These are phyloP conservation scores for Hirtodrosophila trivittata DNA, from an alignment of 2,888 invertebrate genomes.

Conservation along the genomic window DNA sequence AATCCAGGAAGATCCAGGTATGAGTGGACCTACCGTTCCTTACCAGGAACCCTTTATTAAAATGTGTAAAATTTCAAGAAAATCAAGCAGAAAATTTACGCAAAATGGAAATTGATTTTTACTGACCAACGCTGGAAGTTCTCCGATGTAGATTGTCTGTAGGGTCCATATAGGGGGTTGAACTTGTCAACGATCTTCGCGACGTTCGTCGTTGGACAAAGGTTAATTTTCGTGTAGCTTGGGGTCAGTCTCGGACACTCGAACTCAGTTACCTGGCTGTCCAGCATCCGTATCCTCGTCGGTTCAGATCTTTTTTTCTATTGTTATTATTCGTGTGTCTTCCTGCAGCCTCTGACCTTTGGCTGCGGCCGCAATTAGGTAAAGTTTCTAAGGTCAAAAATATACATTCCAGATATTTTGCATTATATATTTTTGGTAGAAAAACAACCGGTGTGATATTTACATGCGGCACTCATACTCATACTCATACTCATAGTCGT, in stretches of 20 bases:
- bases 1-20: constrained; percentile 35
- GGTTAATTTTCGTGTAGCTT: constrained; percentile 71
- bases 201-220: constrained; percentile 40
- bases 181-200: constrained; percentile 54
- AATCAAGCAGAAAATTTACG: constrained; percentile 74
- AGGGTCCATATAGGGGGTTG: constrained; percentile 48
- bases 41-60: constrained; percentile 59
- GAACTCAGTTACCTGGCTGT: constrained; percentile 51
- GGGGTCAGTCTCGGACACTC: constrained; percentile 68
- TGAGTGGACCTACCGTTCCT: not conserved
- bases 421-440: constrained; percentile 25
- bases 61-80: constrained; percentile 59
- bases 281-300: constrained; percentile 32
- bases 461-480: constrained; percentile 8
- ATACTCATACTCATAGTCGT: not conserved
- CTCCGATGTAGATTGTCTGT: constrained; percentile 22
- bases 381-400: constrained; percentile 63
- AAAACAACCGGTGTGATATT: constrained; percentile 29
- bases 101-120: constrained; percentile 54
- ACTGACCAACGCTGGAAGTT: constrained; percentile 42
- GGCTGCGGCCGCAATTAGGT: constrained; percentile 72
- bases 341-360: constrained; percentile 68
- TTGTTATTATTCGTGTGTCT: constrained; percentile 36
- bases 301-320: constrained; percentile 14
- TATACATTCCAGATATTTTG: constrained; percentile 66